Evolutionary conservation across 2,888 invertebrate species (phyloP).

Genomic region (Eristalis intricaria): DNA sequence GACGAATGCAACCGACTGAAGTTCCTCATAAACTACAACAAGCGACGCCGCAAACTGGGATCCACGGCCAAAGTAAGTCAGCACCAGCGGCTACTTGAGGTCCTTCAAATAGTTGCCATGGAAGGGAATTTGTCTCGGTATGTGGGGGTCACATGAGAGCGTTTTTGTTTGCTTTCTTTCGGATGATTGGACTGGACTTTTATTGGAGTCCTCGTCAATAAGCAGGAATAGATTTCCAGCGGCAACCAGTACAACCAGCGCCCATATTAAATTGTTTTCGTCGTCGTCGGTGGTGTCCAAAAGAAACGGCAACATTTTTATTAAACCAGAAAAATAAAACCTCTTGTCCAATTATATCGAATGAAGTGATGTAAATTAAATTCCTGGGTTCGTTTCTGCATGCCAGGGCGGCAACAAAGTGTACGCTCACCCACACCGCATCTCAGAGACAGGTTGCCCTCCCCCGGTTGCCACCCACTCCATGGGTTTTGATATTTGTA

Average conservation of each 20-base stretch:
- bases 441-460: neutral
- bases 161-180: neutral
- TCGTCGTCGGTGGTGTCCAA: neutral
- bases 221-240: slow-evolving; percentile 1
- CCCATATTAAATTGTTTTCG: slow-evolving; percentile 18
- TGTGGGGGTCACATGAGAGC: neutral
- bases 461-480: neutral
- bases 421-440: neutral
- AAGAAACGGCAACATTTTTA: slow-evolving; percentile 24
- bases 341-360: slow-evolving; percentile 51
- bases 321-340: slow-evolving; percentile 10
- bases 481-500: neutral
- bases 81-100: neutral
- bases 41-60: slow-evolving; percentile 86
- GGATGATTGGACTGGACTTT: slow-evolving; percentile 15
- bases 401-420: slow-evolving; percentile 15
- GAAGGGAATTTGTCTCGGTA: neutral
- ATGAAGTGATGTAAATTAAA: slow-evolving; percentile 55
- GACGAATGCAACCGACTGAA: slow-evolving; percentile 92
- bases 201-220: slow-evolving; percentile 22
- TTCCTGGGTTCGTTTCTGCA: slow-evolving; percentile 43
- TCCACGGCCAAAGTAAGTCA: slow-evolving; percentile 83
- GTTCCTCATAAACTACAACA: slow-evolving; percentile 91
- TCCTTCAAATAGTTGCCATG: neutral
- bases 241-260: slow-evolving; percentile 5